phyloP scores from a whole-genome alignment of 2,113 vertebrate species.

The Oreochromis spilurus region DNA sequence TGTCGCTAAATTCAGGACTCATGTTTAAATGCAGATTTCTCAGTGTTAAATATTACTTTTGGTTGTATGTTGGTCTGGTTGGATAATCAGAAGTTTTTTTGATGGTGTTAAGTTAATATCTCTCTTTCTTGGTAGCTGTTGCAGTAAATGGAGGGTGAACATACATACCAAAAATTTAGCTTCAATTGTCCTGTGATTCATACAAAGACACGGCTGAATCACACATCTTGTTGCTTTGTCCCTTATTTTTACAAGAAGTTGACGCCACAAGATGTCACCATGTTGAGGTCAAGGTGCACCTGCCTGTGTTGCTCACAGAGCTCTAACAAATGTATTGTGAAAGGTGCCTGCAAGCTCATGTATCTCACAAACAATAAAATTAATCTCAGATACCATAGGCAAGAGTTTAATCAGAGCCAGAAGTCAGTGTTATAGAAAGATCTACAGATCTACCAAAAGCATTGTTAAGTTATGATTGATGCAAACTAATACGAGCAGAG shows the following conservation, averaged over 20 bases:
- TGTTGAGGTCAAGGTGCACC: constrained; percentile 48
- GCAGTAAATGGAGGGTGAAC: neutral
- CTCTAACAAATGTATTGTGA: constrained; percentile 34
- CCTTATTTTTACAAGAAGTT: constrained; percentile 47
- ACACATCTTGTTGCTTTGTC: neutral
- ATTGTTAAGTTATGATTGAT: neutral
- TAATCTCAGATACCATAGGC: neutral
- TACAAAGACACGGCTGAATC: neutral
- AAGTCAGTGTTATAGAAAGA: neutral
- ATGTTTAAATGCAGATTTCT: neutral
- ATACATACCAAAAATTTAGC: neutral
- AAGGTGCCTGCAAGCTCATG: neutral
- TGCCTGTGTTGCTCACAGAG: constrained; percentile 8
- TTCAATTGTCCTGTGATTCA: neutral
- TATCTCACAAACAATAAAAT: neutral
- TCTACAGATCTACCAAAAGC: neutral
- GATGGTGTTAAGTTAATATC: neutral
- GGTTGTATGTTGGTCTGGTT: neutral
- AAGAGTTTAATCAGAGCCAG: neutral
- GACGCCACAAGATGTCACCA: constrained; percentile 21
- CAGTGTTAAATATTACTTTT: neutral
- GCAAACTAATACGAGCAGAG: neutral
- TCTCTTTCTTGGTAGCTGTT: neutral
- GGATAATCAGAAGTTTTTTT: neutral
- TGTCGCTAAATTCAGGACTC: neutral